Percentiles rank a stretch among this genome's conserved stretches.
Evolutionary conservation across 64 coral and sea anemone species (phyloP).

Genomic region (Cladopsammia gracilis): DNA sequence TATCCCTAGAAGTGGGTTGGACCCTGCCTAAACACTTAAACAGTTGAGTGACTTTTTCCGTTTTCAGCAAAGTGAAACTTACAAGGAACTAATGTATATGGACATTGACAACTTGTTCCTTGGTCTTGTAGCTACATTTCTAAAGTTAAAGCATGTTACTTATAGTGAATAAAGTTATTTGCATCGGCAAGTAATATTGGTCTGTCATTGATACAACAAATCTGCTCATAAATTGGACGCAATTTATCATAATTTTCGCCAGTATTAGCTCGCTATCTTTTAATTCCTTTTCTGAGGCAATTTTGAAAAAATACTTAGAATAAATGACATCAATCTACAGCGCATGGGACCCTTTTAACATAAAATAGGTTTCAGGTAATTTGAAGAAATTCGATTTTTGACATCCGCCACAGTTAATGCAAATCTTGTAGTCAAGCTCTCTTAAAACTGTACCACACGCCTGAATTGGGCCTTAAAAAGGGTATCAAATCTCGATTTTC

Average conservation of each 20-base stretch:
- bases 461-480: too few relatives aligned
- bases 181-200: too few relatives aligned
- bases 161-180: too few relatives aligned
- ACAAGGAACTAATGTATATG: too few relatives aligned
- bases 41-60: background rate
- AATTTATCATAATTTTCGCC: slow-evolving; percentile 7
- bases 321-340: slow-evolving; percentile 13
- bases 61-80: too few relatives aligned
- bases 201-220: too few relatives aligned
- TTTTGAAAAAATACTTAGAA: slow-evolving; percentile 14
- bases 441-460: too few relatives aligned
- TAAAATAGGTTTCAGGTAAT: slow-evolving; percentile 13
- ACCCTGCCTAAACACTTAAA: slow-evolving; percentile 13
- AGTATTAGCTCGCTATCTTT: slow-evolving; percentile 6
- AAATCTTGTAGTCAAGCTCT: too few relatives aligned
- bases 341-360: slow-evolving; percentile 7
- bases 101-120: too few relatives aligned
- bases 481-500: too few relatives aligned
- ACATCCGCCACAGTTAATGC: slow-evolving; percentile 2
- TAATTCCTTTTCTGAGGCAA: slow-evolving; percentile 19
- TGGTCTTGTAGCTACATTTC: too few relatives aligned
- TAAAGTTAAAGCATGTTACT: too few relatives aligned
- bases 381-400: background rate
- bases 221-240: background rate
- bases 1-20: slow-evolving; percentile 19